A percentile compares a stretch with the other conserved stretches of the same genome.
These are phyloP conservation scores for Brachyrhaphis roseni DNA, from an alignment of 2,797 vertebrate genomes.

Conservation along the genomic window DNA sequence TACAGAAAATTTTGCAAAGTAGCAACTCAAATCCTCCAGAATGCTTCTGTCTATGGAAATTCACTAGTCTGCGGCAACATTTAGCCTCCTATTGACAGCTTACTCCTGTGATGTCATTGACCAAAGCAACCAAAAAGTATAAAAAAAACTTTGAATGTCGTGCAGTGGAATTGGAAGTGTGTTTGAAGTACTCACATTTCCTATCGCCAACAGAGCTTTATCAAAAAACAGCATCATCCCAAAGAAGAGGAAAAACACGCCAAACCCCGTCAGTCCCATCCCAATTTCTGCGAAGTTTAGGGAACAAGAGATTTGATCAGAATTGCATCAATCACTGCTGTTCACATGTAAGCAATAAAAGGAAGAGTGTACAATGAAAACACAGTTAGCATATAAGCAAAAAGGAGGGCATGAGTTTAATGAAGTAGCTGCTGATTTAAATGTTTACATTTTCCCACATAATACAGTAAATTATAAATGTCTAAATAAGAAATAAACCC, in stretches of 20 bases:
- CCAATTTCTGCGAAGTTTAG: slow-evolving; percentile 64
- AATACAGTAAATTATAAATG: neutral
- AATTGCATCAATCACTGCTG: neutral
- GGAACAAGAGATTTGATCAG: slow-evolving; percentile 3
- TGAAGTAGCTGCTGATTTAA: neutral
- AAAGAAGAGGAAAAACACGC: slow-evolving; percentile 72
- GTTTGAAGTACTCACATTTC: slow-evolving; percentile 59
- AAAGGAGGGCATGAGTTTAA: neutral
- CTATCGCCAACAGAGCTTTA: slow-evolving; percentile 65
- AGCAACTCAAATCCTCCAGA: neutral
- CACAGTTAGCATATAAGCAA: neutral
- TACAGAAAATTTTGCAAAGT: neutral
- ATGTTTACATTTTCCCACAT: neutral
- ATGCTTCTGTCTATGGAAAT: neutral
- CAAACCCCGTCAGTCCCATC: slow-evolving; percentile 77
- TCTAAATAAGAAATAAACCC: neutral
- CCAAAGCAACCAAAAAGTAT: neutral
- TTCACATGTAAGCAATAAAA: neutral
- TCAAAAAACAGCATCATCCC: slow-evolving; percentile 78
- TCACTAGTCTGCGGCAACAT: neutral
- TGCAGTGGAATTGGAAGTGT: neutral
- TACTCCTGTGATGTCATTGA: neutral
- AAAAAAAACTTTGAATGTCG: neutral
- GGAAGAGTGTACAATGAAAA: neutral
- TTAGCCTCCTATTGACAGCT: neutral